phyloP scores from a whole-genome alignment of 1,140 invertebrate genomes.

The Aphelenchoides besseyi region DNA sequence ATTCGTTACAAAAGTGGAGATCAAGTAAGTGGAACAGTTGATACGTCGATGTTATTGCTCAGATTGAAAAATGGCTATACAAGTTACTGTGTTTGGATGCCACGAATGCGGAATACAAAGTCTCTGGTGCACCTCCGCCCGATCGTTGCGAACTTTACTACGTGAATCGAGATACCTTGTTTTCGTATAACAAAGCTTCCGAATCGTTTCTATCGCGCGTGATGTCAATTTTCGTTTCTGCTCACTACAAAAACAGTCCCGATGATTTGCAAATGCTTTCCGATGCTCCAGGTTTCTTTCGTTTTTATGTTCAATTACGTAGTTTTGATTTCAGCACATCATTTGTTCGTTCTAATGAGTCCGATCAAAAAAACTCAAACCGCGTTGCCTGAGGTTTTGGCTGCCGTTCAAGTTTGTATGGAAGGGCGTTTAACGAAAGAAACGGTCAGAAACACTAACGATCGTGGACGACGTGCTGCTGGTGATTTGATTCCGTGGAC shows the following conservation, averaged over 20 bases:
- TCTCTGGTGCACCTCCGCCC: slow-evolving; percentile 72
- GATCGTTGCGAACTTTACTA: slow-evolving; percentile 78
- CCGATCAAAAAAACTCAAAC: slow-evolving; percentile 72
- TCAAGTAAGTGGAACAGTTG: slow-evolving; percentile 62
- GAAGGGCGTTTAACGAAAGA: slow-evolving; percentile 87
- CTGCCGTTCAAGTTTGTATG: slow-evolving; percentile 73
- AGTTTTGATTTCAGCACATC: slow-evolving; percentile 77
- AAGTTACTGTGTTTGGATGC: slow-evolving; percentile 86
- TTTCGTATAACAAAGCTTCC: slow-evolving; percentile 92
- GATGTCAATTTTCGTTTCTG: slow-evolving; percentile 88
- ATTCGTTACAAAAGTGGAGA: slow-evolving; percentile 88
- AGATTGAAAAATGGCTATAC: slow-evolving; percentile 84
- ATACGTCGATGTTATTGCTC: slow-evolving; percentile 9
- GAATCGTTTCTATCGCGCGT: slow-evolving; percentile 88
- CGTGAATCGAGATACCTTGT: slow-evolving; percentile 81
- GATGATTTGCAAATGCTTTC: slow-evolving; percentile 98
- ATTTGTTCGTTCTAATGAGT: slow-evolving; percentile 88
- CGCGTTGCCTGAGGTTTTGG: slow-evolving; percentile 72
- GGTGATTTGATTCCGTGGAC: slow-evolving; percentile 99
- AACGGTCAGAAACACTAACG: slow-evolving; percentile 75
- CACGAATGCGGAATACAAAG: slow-evolving; percentile 64
- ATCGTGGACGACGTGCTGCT: slow-evolving; percentile 79
- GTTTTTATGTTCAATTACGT: neutral
- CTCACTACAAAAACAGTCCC: slow-evolving; percentile 96
- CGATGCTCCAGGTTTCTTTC: slow-evolving; percentile 73